phyloP scores from a whole-genome alignment of 1,140 invertebrate genomes.

The Philotrypesis tridentata region DNA sequence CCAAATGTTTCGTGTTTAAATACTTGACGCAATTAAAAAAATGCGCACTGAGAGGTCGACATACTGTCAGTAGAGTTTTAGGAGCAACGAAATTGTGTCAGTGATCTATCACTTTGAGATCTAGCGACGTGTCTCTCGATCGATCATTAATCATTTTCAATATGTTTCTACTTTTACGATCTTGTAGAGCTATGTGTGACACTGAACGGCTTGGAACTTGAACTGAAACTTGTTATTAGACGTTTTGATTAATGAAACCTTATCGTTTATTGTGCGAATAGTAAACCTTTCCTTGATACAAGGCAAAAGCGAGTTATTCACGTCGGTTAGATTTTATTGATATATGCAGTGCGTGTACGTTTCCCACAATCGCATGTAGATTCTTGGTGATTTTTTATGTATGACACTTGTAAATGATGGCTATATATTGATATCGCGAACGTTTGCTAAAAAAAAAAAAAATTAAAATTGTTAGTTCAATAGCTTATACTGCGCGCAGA shows the following conservation, averaged over 20 bases:
- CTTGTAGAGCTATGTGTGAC: background rate
- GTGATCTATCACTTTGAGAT: background rate
- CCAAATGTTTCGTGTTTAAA: background rate
- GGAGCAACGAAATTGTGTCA: background rate
- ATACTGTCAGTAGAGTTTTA: conserved; percentile 1
- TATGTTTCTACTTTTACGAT: conserved; percentile 11
- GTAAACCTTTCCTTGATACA: background rate
- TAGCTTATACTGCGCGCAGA: no score
- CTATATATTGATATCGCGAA: no score
- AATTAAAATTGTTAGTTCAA: no score
- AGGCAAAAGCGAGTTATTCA: background rate
- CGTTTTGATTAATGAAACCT: background rate
- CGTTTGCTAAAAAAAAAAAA: no score
- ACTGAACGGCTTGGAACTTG: background rate
- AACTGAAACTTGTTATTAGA: background rate
- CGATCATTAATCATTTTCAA: conserved; percentile 31
- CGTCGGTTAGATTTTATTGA: background rate
- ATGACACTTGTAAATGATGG: no score
- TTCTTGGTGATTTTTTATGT: no score
- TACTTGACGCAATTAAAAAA: background rate
- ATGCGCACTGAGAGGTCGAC: background rate
- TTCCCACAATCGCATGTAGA: background rate
- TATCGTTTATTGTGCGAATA: background rate
- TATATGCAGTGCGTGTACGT: background rate
- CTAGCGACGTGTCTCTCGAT: background rate